Evolutionary conservation across 23 tunicate genomes (phyloP).

Genomic region (Halocynthia aurantium): DNA sequence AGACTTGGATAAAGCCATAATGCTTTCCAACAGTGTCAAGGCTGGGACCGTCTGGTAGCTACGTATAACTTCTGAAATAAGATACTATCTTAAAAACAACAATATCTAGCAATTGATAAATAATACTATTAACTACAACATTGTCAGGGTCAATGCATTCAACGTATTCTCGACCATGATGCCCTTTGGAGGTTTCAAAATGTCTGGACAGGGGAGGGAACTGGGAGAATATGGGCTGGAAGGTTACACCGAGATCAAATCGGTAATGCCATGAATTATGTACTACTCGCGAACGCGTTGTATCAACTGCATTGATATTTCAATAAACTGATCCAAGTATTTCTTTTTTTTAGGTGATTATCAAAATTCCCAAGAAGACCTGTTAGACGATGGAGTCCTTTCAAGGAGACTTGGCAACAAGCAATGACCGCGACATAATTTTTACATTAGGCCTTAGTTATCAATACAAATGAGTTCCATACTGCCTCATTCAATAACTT

Average conservation of each 20-base stretch:
- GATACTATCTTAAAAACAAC: no score
- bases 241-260: constrained; percentile 29
- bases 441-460: no score
- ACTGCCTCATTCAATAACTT: no score
- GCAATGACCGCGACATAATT: no score
- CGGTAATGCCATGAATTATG: constrained; percentile 15
- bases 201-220: constrained; percentile 43
- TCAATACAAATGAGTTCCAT: no score
- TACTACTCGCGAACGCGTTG: not conserved
- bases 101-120: not conserved
- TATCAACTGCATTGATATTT: not conserved
- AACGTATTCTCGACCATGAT: constrained; percentile 12
- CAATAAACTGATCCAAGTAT: not conserved
- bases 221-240: constrained; percentile 45
- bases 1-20: constrained; percentile 48
- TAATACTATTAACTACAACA: not conserved
- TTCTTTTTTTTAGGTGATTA: constrained; percentile 15
- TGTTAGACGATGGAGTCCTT: not conserved
- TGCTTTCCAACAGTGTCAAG: constrained; percentile 23
- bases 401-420: no score
- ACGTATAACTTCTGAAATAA: not conserved
- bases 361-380: constrained; percentile 18
- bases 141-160: constrained; percentile 32
- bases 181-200: constrained; percentile 44
- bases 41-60: constrained; percentile 42